Conservation (phyloP, 2,113 vertebrate genomes). For the Bubo bubo region DNA sequence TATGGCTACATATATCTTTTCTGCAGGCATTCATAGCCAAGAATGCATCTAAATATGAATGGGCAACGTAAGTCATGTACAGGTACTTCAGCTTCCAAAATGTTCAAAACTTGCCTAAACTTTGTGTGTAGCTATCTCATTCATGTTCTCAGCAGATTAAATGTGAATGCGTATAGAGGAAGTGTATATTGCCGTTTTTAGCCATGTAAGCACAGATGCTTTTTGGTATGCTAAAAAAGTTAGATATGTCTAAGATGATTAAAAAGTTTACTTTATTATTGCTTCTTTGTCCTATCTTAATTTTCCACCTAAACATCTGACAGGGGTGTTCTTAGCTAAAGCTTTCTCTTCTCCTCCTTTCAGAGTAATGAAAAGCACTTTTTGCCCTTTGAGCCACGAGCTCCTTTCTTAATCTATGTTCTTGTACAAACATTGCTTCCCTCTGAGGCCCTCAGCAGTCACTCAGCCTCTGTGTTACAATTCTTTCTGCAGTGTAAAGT, state of each 20-base stretch:
- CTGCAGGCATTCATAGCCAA: background rate
- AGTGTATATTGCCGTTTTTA: background rate
- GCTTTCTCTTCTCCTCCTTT: background rate
- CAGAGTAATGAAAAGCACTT: background rate
- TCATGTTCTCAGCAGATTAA: background rate
- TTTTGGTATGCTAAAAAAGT: background rate
- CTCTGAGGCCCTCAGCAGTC: background rate
- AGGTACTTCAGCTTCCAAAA: background rate
- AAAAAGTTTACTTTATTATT: background rate
- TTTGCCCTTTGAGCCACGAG: conserved; percentile 4
- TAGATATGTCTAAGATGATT: background rate
- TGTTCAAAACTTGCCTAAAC: background rate
- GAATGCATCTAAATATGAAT: background rate
- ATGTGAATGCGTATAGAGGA: background rate
- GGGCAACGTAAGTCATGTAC: background rate
- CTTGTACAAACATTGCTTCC: conserved; percentile 3
- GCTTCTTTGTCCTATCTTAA: background rate
- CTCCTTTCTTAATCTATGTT: conserved; percentile 1
- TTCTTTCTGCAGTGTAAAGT: background rate
- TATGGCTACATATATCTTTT: background rate
- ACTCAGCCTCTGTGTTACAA: background rate
- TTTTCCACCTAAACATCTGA: background rate
- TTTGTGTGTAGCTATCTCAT: background rate
- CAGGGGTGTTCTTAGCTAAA: background rate
- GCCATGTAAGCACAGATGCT: accelerated